A percentile compares a stretch with the other conserved stretches of the same genome.
Evolutionary conservation across 2,113 vertebrate species (phyloP).

Genomic region (Oenanthe melanoleuca): DNA sequence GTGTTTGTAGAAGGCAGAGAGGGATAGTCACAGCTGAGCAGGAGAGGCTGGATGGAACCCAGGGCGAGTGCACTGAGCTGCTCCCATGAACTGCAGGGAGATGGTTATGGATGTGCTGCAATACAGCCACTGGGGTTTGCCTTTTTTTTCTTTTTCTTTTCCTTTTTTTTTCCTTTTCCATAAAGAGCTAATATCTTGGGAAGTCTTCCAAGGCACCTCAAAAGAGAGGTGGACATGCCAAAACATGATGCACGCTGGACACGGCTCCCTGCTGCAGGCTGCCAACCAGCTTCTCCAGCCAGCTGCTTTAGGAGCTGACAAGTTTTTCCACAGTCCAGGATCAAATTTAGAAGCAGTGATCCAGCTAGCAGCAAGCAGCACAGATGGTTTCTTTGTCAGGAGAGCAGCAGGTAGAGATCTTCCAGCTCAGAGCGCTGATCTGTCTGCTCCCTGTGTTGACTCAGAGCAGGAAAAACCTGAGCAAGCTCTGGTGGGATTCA

Average conservation of each 20-base stretch:
- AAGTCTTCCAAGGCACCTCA: background rate
- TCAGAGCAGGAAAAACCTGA: background rate
- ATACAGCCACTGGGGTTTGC: background rate
- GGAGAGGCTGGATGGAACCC: background rate
- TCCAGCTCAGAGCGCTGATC: background rate
- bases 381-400: constrained; percentile 47
- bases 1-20: background rate
- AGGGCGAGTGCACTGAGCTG: fast-evolving
- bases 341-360: background rate
- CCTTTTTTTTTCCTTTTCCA: background rate
- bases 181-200: background rate
- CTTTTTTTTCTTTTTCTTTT: too few species aligned
- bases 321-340: background rate
- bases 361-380: background rate
- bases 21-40: background rate
- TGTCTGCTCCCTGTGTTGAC: background rate
- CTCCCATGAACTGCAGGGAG: background rate
- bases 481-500: background rate
- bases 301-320: background rate
- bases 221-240: background rate
- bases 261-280: background rate
- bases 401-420: background rate
- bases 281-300: constrained; percentile 2
- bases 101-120: background rate
- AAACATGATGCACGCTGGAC: background rate